Percentiles rank a stretch among this genome's conserved stretches.
These are phyloP conservation scores for Saccostrea cuccullata DNA, from an alignment of 1,140 invertebrate genomes.

Conservation along the genomic window DNA sequence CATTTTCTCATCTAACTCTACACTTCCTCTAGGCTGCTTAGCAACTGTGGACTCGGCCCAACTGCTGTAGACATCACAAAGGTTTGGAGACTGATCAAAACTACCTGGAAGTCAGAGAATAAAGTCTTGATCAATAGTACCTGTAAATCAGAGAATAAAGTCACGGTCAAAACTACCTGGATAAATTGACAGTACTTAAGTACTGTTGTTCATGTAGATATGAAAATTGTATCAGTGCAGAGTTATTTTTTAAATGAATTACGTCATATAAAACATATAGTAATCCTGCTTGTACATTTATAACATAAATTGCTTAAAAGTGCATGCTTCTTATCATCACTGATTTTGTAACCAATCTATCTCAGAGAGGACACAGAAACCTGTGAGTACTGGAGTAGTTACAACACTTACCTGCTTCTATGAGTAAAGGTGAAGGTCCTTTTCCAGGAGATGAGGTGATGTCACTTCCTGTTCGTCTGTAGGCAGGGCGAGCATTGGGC, in stretches of 20 bases:
- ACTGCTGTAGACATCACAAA: slow-evolving; percentile 87
- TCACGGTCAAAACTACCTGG: not conserved
- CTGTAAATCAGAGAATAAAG: no score
- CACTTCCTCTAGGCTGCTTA: slow-evolving; percentile 70
- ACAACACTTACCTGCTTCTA: slow-evolving; percentile 84
- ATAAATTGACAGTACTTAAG: not conserved
- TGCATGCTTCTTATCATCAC: no score
- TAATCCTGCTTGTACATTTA: no score
- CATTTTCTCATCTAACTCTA: slow-evolving; percentile 85
- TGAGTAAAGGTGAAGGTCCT: slow-evolving; percentile 79
- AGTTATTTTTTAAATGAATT: no score
- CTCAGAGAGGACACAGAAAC: no score
- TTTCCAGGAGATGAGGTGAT: slow-evolving; percentile 85
- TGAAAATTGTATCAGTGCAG: no score
- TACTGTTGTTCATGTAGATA: not conserved
- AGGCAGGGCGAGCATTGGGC: slow-evolving; percentile 81
- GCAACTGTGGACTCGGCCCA: slow-evolving; percentile 77
- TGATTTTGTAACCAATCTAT: no score
- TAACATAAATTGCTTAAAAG: no score
- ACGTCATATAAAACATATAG: no score
- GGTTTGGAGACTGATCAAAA: slow-evolving; percentile 86
- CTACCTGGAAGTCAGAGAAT: no score
- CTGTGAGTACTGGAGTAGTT: no score
- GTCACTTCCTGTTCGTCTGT: slow-evolving; percentile 77
- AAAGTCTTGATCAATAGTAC: no score